A percentile compares a stretch with the other conserved stretches of the same genome.
phyloP scores from a whole-genome alignment of 2,797 vertebrate species.

The Gobionotothen gibberifrons region DNA sequence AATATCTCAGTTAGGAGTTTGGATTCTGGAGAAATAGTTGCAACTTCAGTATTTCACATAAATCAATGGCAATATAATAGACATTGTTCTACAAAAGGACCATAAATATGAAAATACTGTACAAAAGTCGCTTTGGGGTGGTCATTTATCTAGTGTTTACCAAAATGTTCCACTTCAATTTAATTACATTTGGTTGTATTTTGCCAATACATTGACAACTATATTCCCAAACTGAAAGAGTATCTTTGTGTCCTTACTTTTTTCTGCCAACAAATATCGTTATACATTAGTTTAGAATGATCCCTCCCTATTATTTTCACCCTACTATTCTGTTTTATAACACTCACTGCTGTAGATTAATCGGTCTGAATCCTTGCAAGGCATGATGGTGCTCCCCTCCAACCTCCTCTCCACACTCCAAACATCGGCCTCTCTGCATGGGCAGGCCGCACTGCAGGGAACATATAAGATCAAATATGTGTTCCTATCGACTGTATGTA shows the following conservation, averaged over 20 bases:
- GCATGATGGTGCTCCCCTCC: constrained; percentile 72
- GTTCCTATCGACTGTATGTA: background rate
- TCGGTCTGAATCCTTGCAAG: background rate
- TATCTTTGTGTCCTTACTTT: background rate
- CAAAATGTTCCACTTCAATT: background rate
- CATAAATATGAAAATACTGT: background rate
- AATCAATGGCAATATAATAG: background rate
- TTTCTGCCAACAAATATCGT: background rate
- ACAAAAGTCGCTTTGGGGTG: background rate
- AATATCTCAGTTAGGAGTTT: background rate
- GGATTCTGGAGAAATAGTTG: background rate
- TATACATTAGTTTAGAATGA: background rate
- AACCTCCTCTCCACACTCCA: constrained; percentile 76
- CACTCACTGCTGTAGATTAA: constrained; percentile 32
- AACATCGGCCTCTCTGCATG: constrained; percentile 70
- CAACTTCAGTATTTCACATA: background rate
- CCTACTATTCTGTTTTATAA: background rate
- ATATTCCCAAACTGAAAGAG: background rate
- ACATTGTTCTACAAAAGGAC: background rate
- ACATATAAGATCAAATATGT: background rate
- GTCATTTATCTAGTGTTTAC: background rate
- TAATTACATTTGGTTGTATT: background rate
- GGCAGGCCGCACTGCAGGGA: constrained; percentile 86
- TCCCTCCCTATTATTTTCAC: background rate
- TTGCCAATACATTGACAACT: background rate